These are phyloP conservation scores for Dendrocopos noguchii DNA, from an alignment of 2,113 vertebrate species.

Conservation along the genomic window DNA sequence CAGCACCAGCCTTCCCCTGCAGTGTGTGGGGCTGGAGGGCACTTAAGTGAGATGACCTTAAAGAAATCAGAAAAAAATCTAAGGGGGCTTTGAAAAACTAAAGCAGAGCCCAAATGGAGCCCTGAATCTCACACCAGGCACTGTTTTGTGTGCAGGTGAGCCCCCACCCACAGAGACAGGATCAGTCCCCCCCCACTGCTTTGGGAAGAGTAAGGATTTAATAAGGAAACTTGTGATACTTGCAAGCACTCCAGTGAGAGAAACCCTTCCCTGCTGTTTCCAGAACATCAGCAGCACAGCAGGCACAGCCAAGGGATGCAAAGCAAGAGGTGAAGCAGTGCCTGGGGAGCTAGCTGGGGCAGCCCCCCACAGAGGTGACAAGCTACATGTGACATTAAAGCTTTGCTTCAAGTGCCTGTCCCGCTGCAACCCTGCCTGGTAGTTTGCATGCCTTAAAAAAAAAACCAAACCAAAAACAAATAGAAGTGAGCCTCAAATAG, in stretches of 20 bases:
- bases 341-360: not conserved
- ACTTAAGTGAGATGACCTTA: no score
- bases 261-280: not conserved
- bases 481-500: not conserved
- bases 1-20: not conserved
- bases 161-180: not conserved
- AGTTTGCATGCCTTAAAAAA: not conserved
- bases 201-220: not conserved
- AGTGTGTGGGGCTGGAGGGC: not conserved
- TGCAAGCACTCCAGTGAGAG: not conserved
- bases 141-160: rapidly evolving
- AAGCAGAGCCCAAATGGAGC: not conserved
- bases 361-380: not conserved
- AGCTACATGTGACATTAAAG: not conserved
- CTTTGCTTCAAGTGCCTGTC: not conserved
- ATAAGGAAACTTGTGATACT: not conserved
- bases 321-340: not conserved
- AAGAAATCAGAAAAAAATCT: not conserved
- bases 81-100: not conserved
- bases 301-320: rapidly evolving
- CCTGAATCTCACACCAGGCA: rapidly evolving
- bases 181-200: rapidly evolving
- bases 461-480: no score
- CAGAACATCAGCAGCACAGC: not conserved
- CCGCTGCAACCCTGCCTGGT: not conserved